Conservation (phyloP, 2,888 invertebrate genomes). For the Patella pellucida region DNA sequence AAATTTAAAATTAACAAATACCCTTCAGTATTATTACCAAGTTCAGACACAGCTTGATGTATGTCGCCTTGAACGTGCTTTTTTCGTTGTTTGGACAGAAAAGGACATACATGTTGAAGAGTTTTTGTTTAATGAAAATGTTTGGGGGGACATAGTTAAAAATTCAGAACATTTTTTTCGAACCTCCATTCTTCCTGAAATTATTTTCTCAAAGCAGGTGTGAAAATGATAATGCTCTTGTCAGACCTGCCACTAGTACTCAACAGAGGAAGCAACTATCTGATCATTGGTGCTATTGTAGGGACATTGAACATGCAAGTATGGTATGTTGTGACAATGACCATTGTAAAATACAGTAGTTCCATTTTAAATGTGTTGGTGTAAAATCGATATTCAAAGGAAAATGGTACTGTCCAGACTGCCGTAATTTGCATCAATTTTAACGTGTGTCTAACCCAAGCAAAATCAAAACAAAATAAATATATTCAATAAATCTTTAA, state of each 20-base stretch:
- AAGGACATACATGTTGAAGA: constrained; percentile 5
- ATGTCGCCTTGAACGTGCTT: neutral
- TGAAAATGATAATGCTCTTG: neutral
- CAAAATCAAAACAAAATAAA: no score
- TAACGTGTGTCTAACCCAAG: no score
- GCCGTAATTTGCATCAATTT: constrained; percentile 22
- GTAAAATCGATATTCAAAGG: constrained; percentile 29
- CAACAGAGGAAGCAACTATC: no score
- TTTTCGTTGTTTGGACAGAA: constrained; percentile 17
- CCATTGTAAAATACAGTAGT: constrained; percentile 40
- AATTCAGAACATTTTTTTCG: constrained; percentile 17
- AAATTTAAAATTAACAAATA: neutral
- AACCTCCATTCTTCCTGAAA: constrained; percentile 27
- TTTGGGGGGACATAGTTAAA: constrained; percentile 16
- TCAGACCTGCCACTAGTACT: no score
- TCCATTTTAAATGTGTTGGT: constrained; percentile 39
- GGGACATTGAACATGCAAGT: constrained; percentile 26
- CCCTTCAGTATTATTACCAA: constrained; percentile 9
- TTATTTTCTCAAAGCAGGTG: constrained; percentile 20
- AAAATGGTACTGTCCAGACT: constrained; percentile 39
- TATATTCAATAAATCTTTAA: no score
- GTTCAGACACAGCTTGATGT: constrained; percentile 10
- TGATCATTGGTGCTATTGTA: constrained; percentile 29
- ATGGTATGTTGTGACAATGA: constrained; percentile 44
- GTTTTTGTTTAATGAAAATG: neutral